Evolutionary conservation across 2,888 invertebrate species (phyloP), one percentile per base, ranked within the genome.

Genomic region (Tortrix viridana): DNA sequence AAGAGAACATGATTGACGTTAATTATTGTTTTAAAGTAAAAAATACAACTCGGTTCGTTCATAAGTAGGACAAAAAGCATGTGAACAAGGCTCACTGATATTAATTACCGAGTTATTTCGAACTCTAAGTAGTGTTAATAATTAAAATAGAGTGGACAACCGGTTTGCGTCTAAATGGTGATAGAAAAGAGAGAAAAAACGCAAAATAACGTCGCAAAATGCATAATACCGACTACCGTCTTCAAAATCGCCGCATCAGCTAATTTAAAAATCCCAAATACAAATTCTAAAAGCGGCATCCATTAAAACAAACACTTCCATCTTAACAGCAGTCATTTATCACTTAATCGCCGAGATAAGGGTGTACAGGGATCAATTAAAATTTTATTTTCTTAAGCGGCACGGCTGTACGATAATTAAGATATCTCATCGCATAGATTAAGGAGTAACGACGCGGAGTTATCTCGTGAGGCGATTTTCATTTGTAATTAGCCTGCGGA

Each of bases 351-450:
- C 66, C 53, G 54, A 70, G 79, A 77, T 81, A 82, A 77, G 69
- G 71, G 59, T 46, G 57, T 46, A 71, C 47, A 23, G 50, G 66
- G 64, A 55, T 81, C 80, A 82, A 85, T 85, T 84, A 85, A 84
- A 83, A 81, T 81, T 80, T 68, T 83, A 81, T 82, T 77, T 73
- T 75, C 75, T 72, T 70, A 70, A 66, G 60, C 66, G 65, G 62
- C 66, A 65, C 65, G 75, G 74, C 70, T 71, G 73, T 72, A 66
- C 70, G 68, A 78, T 79, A 85, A 85, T 86, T 85, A 85, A 85
- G 85, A 84, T 84, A 85, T 75, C 80, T 72, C 71, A 75, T 72
- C 71, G 77, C 79, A 80, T 80, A 79, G 79, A 81, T 84, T 83
- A 80, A 74, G 67, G 67, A 71, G 71, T 73, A 69, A 72, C 73